Evolutionary conservation across 2,113 vertebrate genomes (phyloP).

Genomic region (Gallinago media): DNA sequence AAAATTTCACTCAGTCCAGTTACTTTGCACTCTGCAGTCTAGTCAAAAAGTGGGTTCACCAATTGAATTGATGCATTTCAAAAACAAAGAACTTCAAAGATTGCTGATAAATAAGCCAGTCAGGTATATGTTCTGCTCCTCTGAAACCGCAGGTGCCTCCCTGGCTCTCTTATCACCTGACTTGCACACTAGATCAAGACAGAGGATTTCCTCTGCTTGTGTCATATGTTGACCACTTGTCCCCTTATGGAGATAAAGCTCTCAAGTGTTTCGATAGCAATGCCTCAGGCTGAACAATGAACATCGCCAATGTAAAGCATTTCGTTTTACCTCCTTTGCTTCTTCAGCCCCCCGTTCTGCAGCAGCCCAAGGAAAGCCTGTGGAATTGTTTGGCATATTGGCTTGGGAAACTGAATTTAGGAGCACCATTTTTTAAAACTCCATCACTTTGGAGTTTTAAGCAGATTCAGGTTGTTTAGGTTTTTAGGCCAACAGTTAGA

Average conservation of each 20-base stretch:
- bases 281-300: not conserved
- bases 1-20: constrained; percentile 24
- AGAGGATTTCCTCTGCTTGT: not conserved
- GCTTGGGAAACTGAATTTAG: not conserved
- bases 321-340: not conserved
- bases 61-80: constrained; percentile 31
- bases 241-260: not conserved
- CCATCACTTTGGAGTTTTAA: not conserved
- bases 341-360: not conserved
- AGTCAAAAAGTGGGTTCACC: constrained; percentile 31
- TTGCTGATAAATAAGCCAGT: not conserved
- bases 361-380: not conserved
- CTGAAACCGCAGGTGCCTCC: not conserved
- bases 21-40: constrained; percentile 21
- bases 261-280: not conserved
- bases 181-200: not conserved
- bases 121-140: not conserved
- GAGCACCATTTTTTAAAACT: not conserved
- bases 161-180: not conserved
- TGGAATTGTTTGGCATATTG: not conserved
- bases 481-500: not conserved
- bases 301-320: not conserved
- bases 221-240: not conserved
- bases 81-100: not conserved
- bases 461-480: not conserved